Conservation (phyloP, 2,797 vertebrate species). For the Malurus splendens region DNA sequence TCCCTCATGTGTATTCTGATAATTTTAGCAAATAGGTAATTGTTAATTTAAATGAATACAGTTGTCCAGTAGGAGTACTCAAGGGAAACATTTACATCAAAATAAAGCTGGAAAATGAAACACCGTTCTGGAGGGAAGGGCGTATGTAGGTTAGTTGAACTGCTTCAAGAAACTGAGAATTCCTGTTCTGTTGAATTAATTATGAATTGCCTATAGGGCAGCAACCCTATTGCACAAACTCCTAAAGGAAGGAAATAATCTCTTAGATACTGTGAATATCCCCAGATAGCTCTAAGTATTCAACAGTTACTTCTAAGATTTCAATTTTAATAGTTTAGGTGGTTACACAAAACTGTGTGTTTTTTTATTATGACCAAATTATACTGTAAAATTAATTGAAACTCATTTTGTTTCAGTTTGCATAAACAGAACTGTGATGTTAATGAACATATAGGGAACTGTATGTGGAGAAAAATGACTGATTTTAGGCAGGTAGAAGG, state of each 20-base stretch:
- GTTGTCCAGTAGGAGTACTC: constrained; percentile 13
- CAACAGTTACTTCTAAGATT: neutral
- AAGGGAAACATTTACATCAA: neutral
- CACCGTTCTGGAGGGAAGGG: neutral
- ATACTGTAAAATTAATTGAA: neutral
- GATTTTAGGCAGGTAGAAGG: neutral
- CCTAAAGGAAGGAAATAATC: constrained; percentile 24
- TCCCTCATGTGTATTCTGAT: neutral
- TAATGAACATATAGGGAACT: neutral
- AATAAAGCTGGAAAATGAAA: constrained; percentile 47
- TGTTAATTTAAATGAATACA: constrained; percentile 31
- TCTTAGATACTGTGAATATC: neutral
- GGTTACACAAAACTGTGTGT: neutral
- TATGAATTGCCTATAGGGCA: neutral
- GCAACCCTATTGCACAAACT: neutral
- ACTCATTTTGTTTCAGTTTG: neutral
- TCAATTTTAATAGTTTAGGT: neutral
- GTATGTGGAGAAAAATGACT: neutral
- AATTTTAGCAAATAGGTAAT: constrained; percentile 31
- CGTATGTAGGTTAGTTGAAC: constrained; percentile 45
- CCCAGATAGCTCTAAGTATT: neutral
- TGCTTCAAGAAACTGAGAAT: neutral
- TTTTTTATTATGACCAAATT: neutral
- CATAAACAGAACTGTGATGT: neutral
- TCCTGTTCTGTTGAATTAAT: neutral